Percentiles rank a stretch among this genome's conserved stretches.
phyloP scores from a whole-genome alignment of 2,113 vertebrate species.

The Rhinoptilus africanus region DNA sequence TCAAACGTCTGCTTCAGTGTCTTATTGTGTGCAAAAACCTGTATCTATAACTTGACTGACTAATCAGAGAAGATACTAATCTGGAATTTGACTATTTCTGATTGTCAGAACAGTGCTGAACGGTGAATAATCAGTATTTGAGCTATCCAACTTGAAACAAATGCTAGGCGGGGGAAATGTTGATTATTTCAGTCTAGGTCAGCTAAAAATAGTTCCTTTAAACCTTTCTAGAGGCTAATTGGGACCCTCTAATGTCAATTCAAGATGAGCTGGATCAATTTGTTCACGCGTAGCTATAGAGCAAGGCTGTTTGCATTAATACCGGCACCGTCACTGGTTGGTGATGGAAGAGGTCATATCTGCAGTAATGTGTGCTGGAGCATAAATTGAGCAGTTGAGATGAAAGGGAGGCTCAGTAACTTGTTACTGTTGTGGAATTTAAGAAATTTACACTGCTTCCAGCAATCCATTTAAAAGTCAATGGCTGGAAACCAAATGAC shows the following conservation, averaged over 20 bases:
- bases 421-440: slow-evolving; percentile 9
- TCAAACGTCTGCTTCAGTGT: neutral
- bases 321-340: neutral
- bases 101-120: neutral
- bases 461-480: slow-evolving; percentile 19
- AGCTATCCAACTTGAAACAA: neutral
- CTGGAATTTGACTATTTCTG: neutral
- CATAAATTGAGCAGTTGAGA: slow-evolving; percentile 15
- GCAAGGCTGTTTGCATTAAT: neutral
- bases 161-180: neutral
- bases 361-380: slow-evolving; percentile 50
- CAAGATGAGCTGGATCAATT: neutral
- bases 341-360: slow-evolving; percentile 32
- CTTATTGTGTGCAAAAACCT: neutral
- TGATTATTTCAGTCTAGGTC: neutral
- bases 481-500: slow-evolving; percentile 34
- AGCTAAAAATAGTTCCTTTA: neutral
- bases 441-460: neutral
- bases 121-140: neutral
- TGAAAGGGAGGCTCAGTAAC: neutral
- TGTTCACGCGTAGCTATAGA: neutral
- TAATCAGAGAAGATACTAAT: neutral
- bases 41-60: neutral
- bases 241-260: neutral
- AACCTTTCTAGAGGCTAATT: neutral